phyloP scores from a whole-genome alignment of 2,888 invertebrate genomes.

The Parnassius glacialis region DNA sequence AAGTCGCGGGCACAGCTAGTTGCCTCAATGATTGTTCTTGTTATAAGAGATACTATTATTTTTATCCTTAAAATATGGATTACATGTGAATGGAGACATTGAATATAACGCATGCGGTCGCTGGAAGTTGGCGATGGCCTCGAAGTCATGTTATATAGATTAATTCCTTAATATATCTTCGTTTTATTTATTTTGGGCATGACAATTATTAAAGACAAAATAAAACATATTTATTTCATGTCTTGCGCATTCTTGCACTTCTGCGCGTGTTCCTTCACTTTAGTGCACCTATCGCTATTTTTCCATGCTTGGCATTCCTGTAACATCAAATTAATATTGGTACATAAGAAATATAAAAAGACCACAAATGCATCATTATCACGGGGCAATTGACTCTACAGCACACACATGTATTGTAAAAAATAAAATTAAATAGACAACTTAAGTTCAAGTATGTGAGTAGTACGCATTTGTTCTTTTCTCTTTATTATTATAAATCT shows the following conservation, averaged over 20 bases:
- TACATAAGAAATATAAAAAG: too few relatives aligned
- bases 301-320: slow-evolving; percentile 44
- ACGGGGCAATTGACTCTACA: too few relatives aligned
- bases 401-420: too few relatives aligned
- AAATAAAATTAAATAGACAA: too few relatives aligned
- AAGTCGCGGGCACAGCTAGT: too few relatives aligned
- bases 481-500: too few relatives aligned
- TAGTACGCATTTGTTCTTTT: too few relatives aligned
- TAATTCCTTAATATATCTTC: slow-evolving; percentile 62
- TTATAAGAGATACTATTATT: slow-evolving; percentile 35
- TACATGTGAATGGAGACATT: slow-evolving; percentile 28
- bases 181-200: slow-evolving; percentile 38
- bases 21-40: slow-evolving; percentile 25
- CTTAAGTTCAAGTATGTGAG: too few relatives aligned
- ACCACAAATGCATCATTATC: too few relatives aligned
- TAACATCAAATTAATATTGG: slow-evolving; percentile 12
- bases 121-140: slow-evolving; percentile 37
- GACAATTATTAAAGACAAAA: too few relatives aligned
- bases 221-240: slow-evolving; percentile 5
- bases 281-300: slow-evolving; percentile 32
- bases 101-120: slow-evolving; percentile 6
- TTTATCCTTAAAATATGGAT: slow-evolving; percentile 32
- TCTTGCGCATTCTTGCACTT: slow-evolving; percentile 33
- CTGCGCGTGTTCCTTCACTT: slow-evolving; percentile 33
- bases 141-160: slow-evolving; percentile 60